Percentiles rank a stretch among this genome's conserved stretches.
These are phyloP conservation scores for Aphelenchoides besseyi DNA, from an alignment of 1,140 invertebrate species.

Conservation along the genomic window DNA sequence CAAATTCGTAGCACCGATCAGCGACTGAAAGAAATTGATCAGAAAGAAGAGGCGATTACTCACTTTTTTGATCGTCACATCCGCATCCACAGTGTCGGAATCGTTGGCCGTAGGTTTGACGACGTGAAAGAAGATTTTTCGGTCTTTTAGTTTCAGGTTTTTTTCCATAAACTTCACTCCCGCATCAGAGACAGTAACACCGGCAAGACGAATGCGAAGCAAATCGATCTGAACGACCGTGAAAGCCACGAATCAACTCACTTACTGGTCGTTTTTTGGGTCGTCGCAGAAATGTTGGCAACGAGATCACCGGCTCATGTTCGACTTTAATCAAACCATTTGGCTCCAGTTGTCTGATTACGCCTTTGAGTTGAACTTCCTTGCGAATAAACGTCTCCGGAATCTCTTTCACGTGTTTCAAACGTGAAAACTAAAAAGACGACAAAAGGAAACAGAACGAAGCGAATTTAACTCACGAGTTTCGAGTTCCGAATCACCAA, in stretches of 20 bases:
- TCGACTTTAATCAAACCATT: conserved; percentile 51
- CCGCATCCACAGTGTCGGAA: conserved; percentile 39
- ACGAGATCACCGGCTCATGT: conserved; percentile 48
- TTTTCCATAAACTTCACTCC: conserved; percentile 53
- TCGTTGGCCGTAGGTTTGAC: conserved; percentile 47
- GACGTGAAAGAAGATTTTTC: conserved; percentile 52
- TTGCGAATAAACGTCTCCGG: conserved; percentile 58
- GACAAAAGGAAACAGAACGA: neutral
- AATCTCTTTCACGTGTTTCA: conserved; percentile 58
- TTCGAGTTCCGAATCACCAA: conserved; percentile 51
- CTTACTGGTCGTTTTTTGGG: conserved; percentile 27
- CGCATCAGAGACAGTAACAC: conserved; percentile 54
- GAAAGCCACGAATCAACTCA: conserved; percentile 15
- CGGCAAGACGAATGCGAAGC: conserved; percentile 55
- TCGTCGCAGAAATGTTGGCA: conserved; percentile 43
- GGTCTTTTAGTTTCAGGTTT: conserved; percentile 50
- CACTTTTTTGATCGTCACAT: conserved; percentile 47
- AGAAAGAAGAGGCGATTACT: conserved; percentile 29
- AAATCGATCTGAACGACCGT: conserved; percentile 41
- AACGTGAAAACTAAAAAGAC: conserved; percentile 47
- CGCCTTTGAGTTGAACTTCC: conserved; percentile 53
- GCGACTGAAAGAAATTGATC: conserved; percentile 37
- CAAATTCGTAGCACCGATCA: conserved; percentile 47
- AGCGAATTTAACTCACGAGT: conserved; percentile 34
- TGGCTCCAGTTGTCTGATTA: conserved; percentile 45